Evolutionary conservation across 2,888 invertebrate genomes (phyloP).

Genomic region (Plemyria rubiginata): DNA sequence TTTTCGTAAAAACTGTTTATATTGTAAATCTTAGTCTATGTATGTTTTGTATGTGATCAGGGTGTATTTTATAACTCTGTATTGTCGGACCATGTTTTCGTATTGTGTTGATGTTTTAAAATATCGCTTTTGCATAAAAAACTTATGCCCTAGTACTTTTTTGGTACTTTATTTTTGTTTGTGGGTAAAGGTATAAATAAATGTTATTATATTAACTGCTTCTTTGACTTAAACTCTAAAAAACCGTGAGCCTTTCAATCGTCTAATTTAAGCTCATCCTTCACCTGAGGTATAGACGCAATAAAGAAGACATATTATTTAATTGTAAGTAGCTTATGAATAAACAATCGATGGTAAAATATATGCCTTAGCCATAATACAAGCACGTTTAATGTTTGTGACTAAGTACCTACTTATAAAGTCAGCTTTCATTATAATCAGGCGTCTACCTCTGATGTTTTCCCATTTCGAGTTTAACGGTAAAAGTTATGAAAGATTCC

Average conservation of each 20-base stretch:
- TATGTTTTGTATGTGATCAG: constrained; percentile 1
- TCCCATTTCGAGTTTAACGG: not conserved
- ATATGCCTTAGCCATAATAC: no score
- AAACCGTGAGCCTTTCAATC: no score
- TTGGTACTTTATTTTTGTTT: constrained; percentile 30
- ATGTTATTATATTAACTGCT: constrained; percentile 30
- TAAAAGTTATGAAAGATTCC: constrained; percentile 7
- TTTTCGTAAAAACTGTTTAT: not conserved
- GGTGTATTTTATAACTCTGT: constrained; percentile 5
- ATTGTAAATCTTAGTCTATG: constrained; percentile 3
- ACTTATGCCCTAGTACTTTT: constrained; percentile 21
- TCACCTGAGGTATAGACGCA: no score
- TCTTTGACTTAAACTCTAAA: not conserved
- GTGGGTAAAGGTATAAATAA: constrained; percentile 44
- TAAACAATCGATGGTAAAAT: no score
- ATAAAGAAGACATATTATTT: no score
- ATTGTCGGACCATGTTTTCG: constrained; percentile 25
- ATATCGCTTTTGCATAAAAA: not conserved
- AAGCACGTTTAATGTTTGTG: no score
- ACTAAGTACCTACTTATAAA: constrained; percentile 2
- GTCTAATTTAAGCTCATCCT: no score
- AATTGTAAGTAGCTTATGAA: no score
- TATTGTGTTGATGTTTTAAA: constrained; percentile 5
- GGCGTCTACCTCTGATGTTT: not conserved
- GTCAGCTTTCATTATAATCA: constrained; percentile 13